Conservation (phyloP, 2,797 vertebrate genomes). For the Sebastes aleutianus region DNA sequence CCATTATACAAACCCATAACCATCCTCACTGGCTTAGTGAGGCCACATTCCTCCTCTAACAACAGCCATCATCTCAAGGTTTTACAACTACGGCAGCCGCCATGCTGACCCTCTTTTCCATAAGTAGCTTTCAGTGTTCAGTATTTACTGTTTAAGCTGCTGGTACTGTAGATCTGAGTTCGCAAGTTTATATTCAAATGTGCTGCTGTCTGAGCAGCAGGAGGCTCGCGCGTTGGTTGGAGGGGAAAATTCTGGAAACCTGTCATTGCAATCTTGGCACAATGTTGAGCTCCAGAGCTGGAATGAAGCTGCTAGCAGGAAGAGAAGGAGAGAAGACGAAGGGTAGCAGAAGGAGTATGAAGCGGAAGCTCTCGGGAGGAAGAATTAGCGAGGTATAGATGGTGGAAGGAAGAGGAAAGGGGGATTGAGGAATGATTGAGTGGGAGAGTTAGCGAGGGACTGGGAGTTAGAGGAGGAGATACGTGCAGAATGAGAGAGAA, state of each 20-base stretch:
- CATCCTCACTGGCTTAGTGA: conserved; percentile 43
- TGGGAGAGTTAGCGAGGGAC: conserved; percentile 39
- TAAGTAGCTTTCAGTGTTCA: conserved; percentile 61
- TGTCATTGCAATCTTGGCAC: conserved; percentile 60
- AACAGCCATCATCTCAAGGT: conserved; percentile 43
- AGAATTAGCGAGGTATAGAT: conserved; percentile 57
- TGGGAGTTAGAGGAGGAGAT: conserved; percentile 39
- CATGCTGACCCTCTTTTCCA: conserved; percentile 36
- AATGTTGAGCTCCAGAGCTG: conserved; percentile 29
- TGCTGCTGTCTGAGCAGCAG: conserved; percentile 50
- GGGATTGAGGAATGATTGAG: conserved; percentile 60
- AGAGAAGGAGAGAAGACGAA: conserved; percentile 28
- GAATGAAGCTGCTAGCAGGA: conserved; percentile 29
- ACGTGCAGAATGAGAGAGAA: conserved; percentile 53
- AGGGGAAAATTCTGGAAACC: conserved; percentile 50
- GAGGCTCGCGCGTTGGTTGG: conserved; percentile 21
- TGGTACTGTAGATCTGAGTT: conserved; percentile 42
- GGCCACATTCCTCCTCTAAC: conserved; percentile 55
- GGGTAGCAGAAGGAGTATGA: conserved; percentile 28
- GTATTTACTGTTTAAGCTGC: conserved; percentile 47
- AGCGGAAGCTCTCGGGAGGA: conserved; percentile 47
- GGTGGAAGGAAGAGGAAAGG: conserved; percentile 22
- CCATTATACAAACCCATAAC: conserved; percentile 67
- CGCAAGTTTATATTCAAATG: conserved; percentile 68
- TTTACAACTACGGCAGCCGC: conserved; percentile 37